Percentiles rank a stretch among this genome's conserved stretches.
Evolutionary conservation across 2,113 vertebrate species (phyloP).

Genomic region (Leucoraja erinaceus): DNA sequence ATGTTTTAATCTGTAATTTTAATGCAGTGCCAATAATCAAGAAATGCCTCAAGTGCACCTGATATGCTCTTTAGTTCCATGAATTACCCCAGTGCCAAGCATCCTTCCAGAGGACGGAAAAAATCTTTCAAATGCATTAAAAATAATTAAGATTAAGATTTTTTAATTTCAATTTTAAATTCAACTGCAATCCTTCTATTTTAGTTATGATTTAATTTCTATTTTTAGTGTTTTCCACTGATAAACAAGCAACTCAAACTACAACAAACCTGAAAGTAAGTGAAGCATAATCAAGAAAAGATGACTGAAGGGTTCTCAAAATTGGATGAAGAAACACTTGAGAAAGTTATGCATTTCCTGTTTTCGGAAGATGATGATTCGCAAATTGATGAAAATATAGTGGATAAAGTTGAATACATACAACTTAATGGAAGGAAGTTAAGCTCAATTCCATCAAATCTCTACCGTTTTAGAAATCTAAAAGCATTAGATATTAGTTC

Average conservation of each 20-base stretch:
- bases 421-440: constrained; percentile 51
- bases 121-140: no score
- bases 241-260: not conserved
- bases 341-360: not conserved
- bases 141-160: not conserved
- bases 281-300: not conserved
- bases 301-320: not conserved
- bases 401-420: constrained; percentile 51
- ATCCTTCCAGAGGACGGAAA: not conserved
- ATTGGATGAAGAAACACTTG: not conserved
- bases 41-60: no score
- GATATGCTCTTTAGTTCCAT: no score
- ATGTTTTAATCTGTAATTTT: not conserved
- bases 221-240: not conserved
- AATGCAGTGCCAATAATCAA: not conserved
- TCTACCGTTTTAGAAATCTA: constrained; percentile 49
- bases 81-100: not conserved
- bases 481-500: constrained; percentile 48
- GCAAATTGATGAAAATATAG: constrained; percentile 41
- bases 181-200: not conserved
- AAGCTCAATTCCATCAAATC: constrained; percentile 49
- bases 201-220: constrained; percentile 7
- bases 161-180: not conserved
- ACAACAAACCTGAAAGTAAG: not conserved
- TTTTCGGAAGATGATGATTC: constrained; percentile 39